phyloP scores from a whole-genome alignment of 2,888 invertebrate species.

The Limnephilus auricula region DNA sequence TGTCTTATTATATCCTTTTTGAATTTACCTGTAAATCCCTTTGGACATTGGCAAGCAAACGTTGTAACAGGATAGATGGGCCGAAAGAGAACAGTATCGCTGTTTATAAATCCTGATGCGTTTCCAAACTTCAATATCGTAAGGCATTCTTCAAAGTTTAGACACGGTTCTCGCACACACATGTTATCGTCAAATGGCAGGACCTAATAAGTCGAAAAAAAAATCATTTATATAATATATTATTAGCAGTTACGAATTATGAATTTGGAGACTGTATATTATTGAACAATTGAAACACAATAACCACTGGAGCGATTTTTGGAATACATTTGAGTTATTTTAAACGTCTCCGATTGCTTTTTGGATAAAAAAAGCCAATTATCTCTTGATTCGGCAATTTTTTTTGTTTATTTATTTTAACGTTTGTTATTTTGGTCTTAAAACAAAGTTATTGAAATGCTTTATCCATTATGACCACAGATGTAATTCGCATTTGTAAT shows the following conservation, averaged over 20 bases:
- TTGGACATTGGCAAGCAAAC: slow-evolving; percentile 94
- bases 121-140: slow-evolving; percentile 95
- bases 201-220: slow-evolving; percentile 76
- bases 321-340: no score
- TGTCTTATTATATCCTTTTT: neutral
- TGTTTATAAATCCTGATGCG: slow-evolving; percentile 92
- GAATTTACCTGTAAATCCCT: slow-evolving; percentile 88
- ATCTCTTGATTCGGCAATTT: no score
- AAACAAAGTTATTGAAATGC: no score
- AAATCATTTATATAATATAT: neutral
- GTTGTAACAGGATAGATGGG: slow-evolving; percentile 97
- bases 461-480: no score
- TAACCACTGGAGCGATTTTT: no score
- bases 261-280: neutral
- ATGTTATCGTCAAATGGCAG: slow-evolving; percentile 97
- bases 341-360: no score
- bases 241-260: neutral
- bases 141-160: slow-evolving; percentile 95
- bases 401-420: no score
- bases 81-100: slow-evolving; percentile 93
- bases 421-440: no score
- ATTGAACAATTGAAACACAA: no score
- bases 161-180: slow-evolving; percentile 95
- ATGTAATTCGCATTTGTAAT: no score
- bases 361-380: no score